These are phyloP conservation scores for Corythornis madagascariensis DNA, from an alignment of 2,113 vertebrate species.

Conservation along the genomic window DNA sequence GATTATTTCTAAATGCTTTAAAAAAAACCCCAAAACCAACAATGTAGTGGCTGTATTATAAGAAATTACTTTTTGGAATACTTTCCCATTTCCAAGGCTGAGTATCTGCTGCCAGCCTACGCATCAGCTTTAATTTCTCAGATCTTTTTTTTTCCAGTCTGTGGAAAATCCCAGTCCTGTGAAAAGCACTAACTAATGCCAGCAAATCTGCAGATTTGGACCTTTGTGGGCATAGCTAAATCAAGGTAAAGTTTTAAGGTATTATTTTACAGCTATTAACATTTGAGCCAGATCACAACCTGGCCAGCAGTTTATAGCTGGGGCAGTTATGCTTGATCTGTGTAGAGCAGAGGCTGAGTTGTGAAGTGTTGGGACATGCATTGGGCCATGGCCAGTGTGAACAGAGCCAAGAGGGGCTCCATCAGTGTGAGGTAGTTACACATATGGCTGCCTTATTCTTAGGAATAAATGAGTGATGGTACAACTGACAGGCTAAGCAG, in stretches of 20 bases:
- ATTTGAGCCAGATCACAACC: not conserved
- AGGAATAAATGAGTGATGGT: rapidly evolving
- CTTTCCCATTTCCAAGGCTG: not conserved
- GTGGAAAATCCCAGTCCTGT: not conserved
- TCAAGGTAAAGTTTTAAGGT: not conserved
- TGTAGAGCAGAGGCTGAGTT: not conserved
- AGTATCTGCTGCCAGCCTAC: not conserved
- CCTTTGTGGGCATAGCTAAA: not conserved
- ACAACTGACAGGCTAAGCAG: not conserved
- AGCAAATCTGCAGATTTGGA: not conserved
- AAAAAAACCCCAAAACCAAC: not conserved
- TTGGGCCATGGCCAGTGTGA: rapidly evolving
- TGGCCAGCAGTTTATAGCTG: not conserved
- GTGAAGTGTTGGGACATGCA: rapidly evolving
- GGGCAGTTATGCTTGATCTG: rapidly evolving
- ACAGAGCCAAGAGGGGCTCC: not conserved
- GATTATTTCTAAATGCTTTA: constrained; percentile 29
- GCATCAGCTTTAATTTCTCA: not conserved
- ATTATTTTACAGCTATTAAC: not conserved
- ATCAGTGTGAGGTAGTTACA: rapidly evolving
- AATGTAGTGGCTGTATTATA: not conserved
- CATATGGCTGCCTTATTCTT: rapidly evolving
- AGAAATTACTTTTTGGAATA: not conserved
- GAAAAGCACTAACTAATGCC: constrained; percentile 37
- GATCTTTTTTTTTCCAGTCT: not conserved